phyloP scores from a whole-genome alignment of 92 coral and sea anemone genomes.

The Heliopora coerulea region DNA sequence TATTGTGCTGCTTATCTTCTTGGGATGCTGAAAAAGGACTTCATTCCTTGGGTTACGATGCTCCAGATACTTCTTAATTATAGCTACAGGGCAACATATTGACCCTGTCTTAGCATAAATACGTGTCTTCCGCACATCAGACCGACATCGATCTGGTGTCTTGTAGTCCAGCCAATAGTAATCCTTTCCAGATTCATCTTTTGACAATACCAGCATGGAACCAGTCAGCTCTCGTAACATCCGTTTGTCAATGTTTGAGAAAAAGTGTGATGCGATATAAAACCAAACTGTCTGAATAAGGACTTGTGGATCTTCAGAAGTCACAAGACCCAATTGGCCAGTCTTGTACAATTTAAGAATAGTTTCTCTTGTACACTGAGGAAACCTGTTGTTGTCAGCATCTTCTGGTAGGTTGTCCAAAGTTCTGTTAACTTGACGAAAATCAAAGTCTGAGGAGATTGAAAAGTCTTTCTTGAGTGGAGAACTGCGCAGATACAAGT shows the following conservation, averaged over 20 bases:
- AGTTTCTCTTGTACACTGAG: slow-evolving; percentile 25
- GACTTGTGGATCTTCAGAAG: slow-evolving; percentile 17
- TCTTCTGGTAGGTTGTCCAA: slow-evolving; percentile 36
- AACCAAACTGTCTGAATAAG: slow-evolving; percentile 37
- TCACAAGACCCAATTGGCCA: slow-evolving; percentile 28
- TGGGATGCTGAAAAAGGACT: slow-evolving; percentile 34
- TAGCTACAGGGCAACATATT: slow-evolving; percentile 26
- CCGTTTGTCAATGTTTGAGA: slow-evolving; percentile 32
- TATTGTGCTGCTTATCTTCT: neutral
- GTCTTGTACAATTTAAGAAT: slow-evolving; percentile 25
- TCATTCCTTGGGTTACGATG: slow-evolving; percentile 40
- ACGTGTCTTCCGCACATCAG: slow-evolving; percentile 19
- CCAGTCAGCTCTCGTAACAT: slow-evolving; percentile 29
- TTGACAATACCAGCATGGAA: slow-evolving; percentile 16
- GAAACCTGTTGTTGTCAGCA: slow-evolving; percentile 34
- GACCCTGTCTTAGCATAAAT: slow-evolving; percentile 25
- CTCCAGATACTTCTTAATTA: slow-evolving; percentile 37
- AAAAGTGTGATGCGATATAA: slow-evolving; percentile 24
- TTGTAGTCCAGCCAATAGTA: slow-evolving; percentile 32
- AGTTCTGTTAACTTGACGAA: slow-evolving; percentile 36
- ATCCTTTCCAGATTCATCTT: slow-evolving; percentile 28
- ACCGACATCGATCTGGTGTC: slow-evolving; percentile 18
- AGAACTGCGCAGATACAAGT: slow-evolving; percentile 23
- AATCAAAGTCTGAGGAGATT: slow-evolving; percentile 27
- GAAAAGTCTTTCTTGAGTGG: slow-evolving; percentile 36